Evolutionary conservation across 2,888 invertebrate species (phyloP).

Genomic region (Mactromeris polynyma): DNA sequence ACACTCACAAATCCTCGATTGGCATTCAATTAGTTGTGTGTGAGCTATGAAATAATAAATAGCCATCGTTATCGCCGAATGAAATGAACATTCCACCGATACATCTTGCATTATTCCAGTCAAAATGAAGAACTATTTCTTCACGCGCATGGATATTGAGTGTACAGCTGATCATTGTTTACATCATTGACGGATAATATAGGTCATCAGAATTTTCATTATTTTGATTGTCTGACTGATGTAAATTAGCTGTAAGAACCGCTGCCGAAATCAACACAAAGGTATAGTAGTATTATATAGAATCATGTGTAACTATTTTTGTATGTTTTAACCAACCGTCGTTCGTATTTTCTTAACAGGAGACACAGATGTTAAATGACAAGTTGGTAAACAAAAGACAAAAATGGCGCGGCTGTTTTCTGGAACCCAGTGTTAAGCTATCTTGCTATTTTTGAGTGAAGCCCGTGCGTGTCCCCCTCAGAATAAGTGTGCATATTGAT

Average conservation of each 20-base stretch:
- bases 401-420: conserved; percentile 7
- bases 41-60: background rate
- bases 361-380: background rate
- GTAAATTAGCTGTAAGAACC: no score
- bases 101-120: background rate
- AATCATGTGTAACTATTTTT: background rate
- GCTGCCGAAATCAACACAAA: background rate
- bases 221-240: background rate
- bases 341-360: background rate
- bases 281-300: background rate
- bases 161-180: conserved; percentile 34
- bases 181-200: conserved; percentile 22
- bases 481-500: background rate
- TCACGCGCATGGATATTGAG: conserved; percentile 18
- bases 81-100: background rate
- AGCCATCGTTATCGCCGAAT: background rate
- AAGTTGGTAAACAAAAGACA: background rate
- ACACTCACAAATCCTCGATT: background rate
- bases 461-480: background rate
- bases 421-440: background rate
- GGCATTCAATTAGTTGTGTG: background rate
- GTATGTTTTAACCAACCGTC: background rate
- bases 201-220: background rate
- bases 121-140: conserved; percentile 15
- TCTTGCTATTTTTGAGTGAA: background rate